Base-by-base conservation (phyloP, 2,113 vertebrate species). In the Carassius gibelio region DNA sequence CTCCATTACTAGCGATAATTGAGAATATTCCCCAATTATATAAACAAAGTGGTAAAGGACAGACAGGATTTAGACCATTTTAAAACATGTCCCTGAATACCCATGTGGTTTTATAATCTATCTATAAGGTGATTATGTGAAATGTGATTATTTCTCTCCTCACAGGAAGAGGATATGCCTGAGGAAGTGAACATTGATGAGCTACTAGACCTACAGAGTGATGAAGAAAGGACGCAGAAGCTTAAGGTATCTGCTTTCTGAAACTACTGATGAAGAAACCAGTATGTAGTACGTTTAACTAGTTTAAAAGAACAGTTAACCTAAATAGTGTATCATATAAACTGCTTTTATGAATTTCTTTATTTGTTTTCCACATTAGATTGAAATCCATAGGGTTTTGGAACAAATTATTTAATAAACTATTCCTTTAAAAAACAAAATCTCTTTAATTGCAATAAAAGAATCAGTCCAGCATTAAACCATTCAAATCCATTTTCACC, bases 181-280 rank as follows among this genome's bases (percentile, higher is more conserved):
- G 95, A 95, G 36, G 95, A 96, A 82, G 93, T 96, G 86, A 96
- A 95, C 87, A 95, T 96, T 0, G 95, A 96, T 0, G 94, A 95
- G 6, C 62, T 96, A 48, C 77, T 96, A 87, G 95, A 96, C 81
- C 78, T 96, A 78, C 91, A 93, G 23, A 93, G 81, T 9, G 95
- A 96, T 21, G 94, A 94, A 61, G 93, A 95, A 36, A 86, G 95
- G 84, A 86, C 84, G 1, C 86, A 19, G 61, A 93, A 92, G 66
- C 90, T 96, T 42, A 93, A 93, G 94, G 95, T 95, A 79, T 48
- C 14, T 17, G 13, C 34, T 34, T 4, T 38, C 4, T 38, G 6
- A 3, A 75, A 42, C 30, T 52, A 55, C 48, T 34, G 2, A 52
- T n/a, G 19, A 72, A 38, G 68, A 69, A 38, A 62, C 9, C 5